Percentiles rank a stretch among this genome's conserved stretches.
phyloP scores from a whole-genome alignment of 30 jellyfish, hydroid and myxozoan genomes.

The Morbakka virulenta region DNA sequence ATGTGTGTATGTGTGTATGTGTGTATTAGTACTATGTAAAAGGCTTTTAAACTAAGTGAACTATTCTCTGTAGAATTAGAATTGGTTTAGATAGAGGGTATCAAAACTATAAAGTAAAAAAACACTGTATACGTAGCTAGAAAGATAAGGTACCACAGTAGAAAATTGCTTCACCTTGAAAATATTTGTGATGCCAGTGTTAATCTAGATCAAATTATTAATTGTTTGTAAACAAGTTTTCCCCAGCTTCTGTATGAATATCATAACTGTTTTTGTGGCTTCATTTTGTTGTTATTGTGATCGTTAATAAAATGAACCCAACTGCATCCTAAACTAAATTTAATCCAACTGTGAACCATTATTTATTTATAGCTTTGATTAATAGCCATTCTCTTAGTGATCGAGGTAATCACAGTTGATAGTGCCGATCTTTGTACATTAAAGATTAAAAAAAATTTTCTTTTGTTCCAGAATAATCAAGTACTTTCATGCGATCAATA shows the following conservation, averaged over 20 bases:
- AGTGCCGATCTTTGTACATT: background rate
- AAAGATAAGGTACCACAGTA: too few relatives aligned
- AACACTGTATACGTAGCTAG: too few relatives aligned
- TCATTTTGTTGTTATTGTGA: background rate
- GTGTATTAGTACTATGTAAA: too few relatives aligned
- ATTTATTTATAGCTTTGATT: background rate
- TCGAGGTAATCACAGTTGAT: background rate
- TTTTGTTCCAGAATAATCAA: background rate
- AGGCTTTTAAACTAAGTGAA: too few relatives aligned
- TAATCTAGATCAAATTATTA: background rate
- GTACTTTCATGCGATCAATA: background rate
- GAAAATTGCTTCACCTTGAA: too few relatives aligned
- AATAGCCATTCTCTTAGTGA: background rate
- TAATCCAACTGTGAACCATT: background rate
- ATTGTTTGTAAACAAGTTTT: background rate
- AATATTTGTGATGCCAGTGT: too few relatives aligned
- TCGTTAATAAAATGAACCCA: background rate
- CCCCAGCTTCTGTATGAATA: background rate
- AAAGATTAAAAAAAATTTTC: background rate
- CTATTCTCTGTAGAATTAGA: too few relatives aligned
- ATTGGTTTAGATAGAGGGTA: too few relatives aligned
- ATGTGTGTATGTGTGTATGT: too few relatives aligned
- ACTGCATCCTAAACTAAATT: too few relatives aligned
- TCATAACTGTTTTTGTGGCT: background rate
- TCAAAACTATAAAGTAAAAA: too few relatives aligned